Conservation (phyloP, 2,888 invertebrate species). For the Stenodema calcarata region DNA sequence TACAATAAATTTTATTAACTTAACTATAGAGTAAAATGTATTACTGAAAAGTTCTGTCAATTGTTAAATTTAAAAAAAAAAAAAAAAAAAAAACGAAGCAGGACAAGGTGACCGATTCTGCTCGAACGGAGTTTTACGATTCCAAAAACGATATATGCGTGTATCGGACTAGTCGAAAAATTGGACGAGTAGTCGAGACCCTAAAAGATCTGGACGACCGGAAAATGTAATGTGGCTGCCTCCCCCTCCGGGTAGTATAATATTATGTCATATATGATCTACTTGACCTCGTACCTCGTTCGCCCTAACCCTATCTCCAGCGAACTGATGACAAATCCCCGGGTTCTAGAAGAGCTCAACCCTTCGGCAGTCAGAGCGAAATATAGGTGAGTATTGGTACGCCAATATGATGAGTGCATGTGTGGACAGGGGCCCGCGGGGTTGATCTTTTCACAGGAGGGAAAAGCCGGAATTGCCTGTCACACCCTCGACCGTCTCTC, state of each 20-base stretch:
- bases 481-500: neutral
- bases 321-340: neutral
- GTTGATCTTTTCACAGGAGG: neutral
- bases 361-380: neutral
- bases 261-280: neutral
- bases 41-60: too few species aligned
- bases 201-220: neutral
- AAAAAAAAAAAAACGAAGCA: too few species aligned
- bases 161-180: neutral
- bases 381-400: neutral
- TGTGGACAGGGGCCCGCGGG: neutral
- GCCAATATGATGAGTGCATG: neutral
- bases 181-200: neutral
- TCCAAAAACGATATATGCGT: too few species aligned
- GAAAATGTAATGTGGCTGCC: neutral
- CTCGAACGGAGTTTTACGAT: neutral
- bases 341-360: neutral
- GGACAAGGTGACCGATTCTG: too few species aligned
- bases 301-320: too few species aligned
- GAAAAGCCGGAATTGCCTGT: neutral
- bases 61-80: too few species aligned
- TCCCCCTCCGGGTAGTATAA: neutral
- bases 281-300: neutral
- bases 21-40: too few species aligned
- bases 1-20: too few species aligned